These are phyloP conservation scores for Xanthia icteritia DNA, from an alignment of 2,888 invertebrate species.

Conservation along the genomic window DNA sequence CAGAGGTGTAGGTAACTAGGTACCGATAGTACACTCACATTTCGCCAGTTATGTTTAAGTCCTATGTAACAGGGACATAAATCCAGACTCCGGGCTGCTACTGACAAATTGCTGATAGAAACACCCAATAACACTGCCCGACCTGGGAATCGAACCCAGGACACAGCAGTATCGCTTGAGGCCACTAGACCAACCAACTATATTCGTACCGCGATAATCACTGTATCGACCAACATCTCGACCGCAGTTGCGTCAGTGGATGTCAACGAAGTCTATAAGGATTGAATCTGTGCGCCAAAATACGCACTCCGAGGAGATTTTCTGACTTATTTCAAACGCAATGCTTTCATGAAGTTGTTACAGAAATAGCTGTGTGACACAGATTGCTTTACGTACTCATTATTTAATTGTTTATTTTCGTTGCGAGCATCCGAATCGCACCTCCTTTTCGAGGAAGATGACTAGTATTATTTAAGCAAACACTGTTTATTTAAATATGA, in stretches of 20 bases:
- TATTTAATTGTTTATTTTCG: constrained; percentile 58
- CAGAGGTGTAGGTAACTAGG: background rate
- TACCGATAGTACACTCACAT: background rate
- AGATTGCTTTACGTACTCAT: constrained; percentile 37
- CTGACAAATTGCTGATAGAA: background rate
- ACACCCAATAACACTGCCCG: background rate
- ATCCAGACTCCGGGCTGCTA: background rate
- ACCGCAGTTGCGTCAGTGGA: background rate
- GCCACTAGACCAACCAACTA: background rate
- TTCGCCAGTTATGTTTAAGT: background rate
- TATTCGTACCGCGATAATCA: background rate
- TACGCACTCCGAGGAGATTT: constrained; percentile 40
- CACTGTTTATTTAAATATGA: constrained; percentile 30
- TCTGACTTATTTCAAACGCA: constrained; percentile 34
- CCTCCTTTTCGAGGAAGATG: constrained; percentile 32
- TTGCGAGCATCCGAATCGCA: constrained; percentile 33
- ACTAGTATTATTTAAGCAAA: constrained; percentile 32
- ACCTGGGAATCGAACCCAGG: background rate
- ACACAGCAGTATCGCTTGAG: background rate
- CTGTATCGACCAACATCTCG: background rate
- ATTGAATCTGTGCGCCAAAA: constrained; percentile 34
- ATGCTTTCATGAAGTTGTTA: constrained; percentile 22
- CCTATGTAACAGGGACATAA: background rate
- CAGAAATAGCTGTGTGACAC: constrained; percentile 57
- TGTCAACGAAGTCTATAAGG: background rate